phyloP scores from a whole-genome alignment of 2,113 vertebrate genomes.

The Gavia stellata region DNA sequence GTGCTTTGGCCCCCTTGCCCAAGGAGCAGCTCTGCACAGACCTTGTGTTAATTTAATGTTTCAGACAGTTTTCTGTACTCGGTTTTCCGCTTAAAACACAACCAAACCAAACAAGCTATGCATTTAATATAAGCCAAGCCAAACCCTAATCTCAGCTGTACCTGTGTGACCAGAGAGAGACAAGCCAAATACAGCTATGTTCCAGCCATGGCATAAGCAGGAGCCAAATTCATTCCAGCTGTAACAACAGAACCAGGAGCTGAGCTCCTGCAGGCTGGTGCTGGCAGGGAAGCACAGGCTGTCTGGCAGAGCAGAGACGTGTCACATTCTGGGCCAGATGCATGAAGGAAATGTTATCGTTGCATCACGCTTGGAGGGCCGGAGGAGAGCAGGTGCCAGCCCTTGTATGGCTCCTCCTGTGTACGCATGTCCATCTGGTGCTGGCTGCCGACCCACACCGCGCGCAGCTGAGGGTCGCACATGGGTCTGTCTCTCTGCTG shows the following conservation, averaged over 20 bases:
- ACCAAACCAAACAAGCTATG: background rate
- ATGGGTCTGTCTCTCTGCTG: background rate
- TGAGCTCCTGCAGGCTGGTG: background rate
- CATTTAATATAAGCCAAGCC: background rate
- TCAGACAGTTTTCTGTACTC: background rate
- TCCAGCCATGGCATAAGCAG: background rate
- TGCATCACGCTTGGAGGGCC: background rate
- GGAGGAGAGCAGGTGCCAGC: background rate
- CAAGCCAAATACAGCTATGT: background rate
- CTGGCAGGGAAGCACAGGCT: background rate
- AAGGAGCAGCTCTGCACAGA: background rate
- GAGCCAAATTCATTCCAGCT: background rate
- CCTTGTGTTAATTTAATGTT: background rate
- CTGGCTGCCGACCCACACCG: rapidly evolving
- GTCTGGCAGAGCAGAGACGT: background rate
- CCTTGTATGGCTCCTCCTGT: background rate
- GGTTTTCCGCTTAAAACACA: background rate
- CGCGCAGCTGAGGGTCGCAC: background rate
- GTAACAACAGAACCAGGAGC: background rate
- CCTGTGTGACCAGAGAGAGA: background rate
- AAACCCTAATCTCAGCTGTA: background rate
- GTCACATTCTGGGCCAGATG: background rate
- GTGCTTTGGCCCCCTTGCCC: background rate
- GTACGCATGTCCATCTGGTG: background rate
- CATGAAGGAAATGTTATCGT: background rate